Conservation (phyloP, 2,888 invertebrate genomes). For the Thumatha senex region DNA sequence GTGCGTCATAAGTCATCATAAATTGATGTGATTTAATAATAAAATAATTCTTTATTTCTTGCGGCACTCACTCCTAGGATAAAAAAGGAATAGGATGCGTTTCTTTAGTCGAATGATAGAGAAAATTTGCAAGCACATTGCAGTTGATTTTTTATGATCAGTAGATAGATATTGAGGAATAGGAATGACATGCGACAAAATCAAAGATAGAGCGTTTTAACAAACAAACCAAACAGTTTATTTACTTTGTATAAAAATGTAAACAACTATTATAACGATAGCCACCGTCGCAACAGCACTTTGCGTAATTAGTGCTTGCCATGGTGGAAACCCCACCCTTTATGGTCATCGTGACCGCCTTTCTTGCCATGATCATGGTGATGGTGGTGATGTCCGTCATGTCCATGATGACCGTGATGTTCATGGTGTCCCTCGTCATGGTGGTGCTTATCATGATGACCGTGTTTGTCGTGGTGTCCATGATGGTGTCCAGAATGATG, state of each 20-base stretch:
- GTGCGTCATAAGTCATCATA: too few species aligned
- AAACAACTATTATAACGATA: conserved; percentile 61
- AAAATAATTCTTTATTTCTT: too few species aligned
- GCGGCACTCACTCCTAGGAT: too few species aligned
- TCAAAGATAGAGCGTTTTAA: too few species aligned
- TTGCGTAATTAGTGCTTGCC: conserved; percentile 67
- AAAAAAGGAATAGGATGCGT: too few species aligned
- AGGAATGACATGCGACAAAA: too few species aligned
- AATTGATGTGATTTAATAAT: too few species aligned
- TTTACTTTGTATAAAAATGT: conserved; percentile 65
- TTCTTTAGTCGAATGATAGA: too few species aligned
- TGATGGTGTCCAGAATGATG: conserved; percentile 91
- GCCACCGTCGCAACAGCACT: conserved; percentile 56
- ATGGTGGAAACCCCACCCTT: conserved; percentile 87
- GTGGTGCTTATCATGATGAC: conserved; percentile 91
- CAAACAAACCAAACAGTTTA: conserved; percentile 9
- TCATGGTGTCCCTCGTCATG: conserved; percentile 91
- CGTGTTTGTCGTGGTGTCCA: conserved; percentile 90
- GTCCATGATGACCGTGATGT: conserved; percentile 90
- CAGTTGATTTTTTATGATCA: too few species aligned
- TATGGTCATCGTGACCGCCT: conserved; percentile 88
- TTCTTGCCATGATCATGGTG: conserved; percentile 91
- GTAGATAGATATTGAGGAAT: too few species aligned
- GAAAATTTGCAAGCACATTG: too few species aligned
- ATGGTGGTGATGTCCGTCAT: conserved; percentile 88